phyloP scores from a whole-genome alignment of 2,797 vertebrate species.

The Argyrosomus regius region DNA sequence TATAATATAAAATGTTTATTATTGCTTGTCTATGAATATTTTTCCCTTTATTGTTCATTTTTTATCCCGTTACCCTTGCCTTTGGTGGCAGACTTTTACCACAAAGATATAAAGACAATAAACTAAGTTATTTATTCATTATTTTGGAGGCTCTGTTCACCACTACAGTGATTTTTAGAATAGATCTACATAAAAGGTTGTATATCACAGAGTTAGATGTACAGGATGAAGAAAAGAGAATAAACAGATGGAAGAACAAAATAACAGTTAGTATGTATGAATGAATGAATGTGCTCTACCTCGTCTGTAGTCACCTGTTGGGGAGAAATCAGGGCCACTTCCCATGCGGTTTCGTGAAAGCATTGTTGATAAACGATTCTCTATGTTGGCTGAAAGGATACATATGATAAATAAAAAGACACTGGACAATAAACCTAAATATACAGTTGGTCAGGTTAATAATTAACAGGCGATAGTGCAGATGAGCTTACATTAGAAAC shows the following conservation, averaged over 20 bases:
- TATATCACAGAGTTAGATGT: neutral
- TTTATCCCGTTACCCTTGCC: neutral
- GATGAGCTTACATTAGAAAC: neutral
- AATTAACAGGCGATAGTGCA: neutral
- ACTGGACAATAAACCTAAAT: neutral
- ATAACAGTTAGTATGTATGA: neutral
- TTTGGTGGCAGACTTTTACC: neutral
- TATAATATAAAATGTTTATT: neutral
- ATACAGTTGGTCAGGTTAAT: neutral
- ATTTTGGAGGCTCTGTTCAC: too few species aligned
- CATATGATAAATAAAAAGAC: neutral
- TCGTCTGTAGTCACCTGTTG: conserved; percentile 83
- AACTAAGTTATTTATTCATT: neutral
- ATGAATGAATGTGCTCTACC: conserved; percentile 63
- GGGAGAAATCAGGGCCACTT: conserved; percentile 60
- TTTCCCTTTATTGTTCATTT: neutral
- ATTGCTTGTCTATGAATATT: neutral
- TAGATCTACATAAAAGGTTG: neutral
- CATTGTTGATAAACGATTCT: conserved; percentile 75
- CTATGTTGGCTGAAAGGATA: conserved; percentile 75
- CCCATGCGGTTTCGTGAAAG: conserved; percentile 50
- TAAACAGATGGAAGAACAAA: neutral
- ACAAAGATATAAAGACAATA: too few species aligned
- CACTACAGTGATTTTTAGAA: neutral
- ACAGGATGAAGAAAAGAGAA: neutral